Conservation (phyloP, 2,888 invertebrate species). For the Lasioglossum marginatum region DNA sequence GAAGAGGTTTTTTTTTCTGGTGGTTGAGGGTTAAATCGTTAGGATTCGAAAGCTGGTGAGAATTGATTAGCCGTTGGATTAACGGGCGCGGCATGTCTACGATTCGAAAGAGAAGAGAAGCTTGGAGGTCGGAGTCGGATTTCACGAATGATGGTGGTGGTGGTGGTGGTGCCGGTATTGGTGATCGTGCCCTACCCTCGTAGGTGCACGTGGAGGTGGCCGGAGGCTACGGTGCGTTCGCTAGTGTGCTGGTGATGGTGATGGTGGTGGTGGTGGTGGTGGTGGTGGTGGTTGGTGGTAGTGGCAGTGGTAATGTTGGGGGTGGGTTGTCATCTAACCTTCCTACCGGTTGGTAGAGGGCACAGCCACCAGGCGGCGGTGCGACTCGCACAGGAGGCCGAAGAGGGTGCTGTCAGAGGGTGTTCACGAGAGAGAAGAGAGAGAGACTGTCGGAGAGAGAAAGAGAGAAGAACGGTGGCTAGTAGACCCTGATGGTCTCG, state of each 20-base stretch:
- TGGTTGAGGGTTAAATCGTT: background rate
- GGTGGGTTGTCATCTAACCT: conserved; percentile 68
- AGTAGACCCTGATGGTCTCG: background rate
- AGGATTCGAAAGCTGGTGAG: conserved; percentile 10
- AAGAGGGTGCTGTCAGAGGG: background rate
- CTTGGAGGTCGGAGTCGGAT: conserved; percentile 55
- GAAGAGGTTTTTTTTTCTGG: background rate
- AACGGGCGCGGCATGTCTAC: conserved; percentile 72
- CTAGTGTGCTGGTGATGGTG: conserved; percentile 53
- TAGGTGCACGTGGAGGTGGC: conserved; percentile 47
- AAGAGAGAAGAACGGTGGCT: conserved; percentile 7
- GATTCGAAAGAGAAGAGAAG: conserved; percentile 65
- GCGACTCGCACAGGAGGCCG: conserved; percentile 15
- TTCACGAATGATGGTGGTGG: conserved; percentile 42
- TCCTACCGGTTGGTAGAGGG: conserved; percentile 64
- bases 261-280: conserved; percentile 49
- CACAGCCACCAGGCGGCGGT: conserved; percentile 72
- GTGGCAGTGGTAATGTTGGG: conserved; percentile 44
- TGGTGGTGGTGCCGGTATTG: conserved; percentile 18
- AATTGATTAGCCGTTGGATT: conserved; percentile 75
- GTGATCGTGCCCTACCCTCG: conserved; percentile 36
- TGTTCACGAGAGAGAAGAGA: conserved; percentile 7
- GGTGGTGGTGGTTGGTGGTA: conserved; percentile 51
- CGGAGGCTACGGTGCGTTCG: conserved; percentile 28
- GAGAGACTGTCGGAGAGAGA: background rate